A percentile compares a stretch with the other conserved stretches of the same genome.
These are phyloP conservation scores for Hyposmocoma kahamanoa DNA, from an alignment of 1,140 invertebrate species.

Conservation along the genomic window DNA sequence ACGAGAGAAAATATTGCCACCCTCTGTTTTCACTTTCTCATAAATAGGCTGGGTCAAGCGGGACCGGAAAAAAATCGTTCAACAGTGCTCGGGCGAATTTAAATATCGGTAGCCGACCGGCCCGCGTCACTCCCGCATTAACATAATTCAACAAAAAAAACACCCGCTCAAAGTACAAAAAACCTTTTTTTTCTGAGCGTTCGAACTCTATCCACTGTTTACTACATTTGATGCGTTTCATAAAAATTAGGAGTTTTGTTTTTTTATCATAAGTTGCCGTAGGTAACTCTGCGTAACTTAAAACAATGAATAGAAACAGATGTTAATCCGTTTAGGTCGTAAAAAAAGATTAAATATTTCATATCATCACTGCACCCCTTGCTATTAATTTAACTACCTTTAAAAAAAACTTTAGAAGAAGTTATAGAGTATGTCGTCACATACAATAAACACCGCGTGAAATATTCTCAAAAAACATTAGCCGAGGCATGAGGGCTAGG, in stretches of 20 bases:
- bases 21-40: slow-evolving; percentile 11
- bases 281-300: too few relatives aligned
- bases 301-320: too few relatives aligned
- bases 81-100: slow-evolving; percentile 37
- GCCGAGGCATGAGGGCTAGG: slow-evolving; percentile 37
- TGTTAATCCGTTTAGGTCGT: background rate
- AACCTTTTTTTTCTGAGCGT: slow-evolving; percentile 40
- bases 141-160: slow-evolving; percentile 66
- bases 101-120: slow-evolving; percentile 57
- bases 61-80: slow-evolving; percentile 17
- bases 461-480: slow-evolving; percentile 38
- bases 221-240: slow-evolving; percentile 51
- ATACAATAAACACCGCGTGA: slow-evolving; percentile 24
- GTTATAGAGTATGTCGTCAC: slow-evolving; percentile 10
- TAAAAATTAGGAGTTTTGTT: too few relatives aligned
- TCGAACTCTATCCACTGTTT: slow-evolving; percentile 35
- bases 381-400: background rate
- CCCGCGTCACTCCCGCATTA: slow-evolving; percentile 52
- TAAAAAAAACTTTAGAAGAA: slow-evolving; percentile 9
- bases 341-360: background rate
- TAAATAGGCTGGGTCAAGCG: slow-evolving; percentile 16
- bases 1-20: slow-evolving; percentile 1
- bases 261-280: too few relatives aligned
- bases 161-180: slow-evolving; percentile 39
- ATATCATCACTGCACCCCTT: background rate